Conservation (phyloP, 2,888 invertebrate genomes). For the Synanthedon vespiformis region DNA sequence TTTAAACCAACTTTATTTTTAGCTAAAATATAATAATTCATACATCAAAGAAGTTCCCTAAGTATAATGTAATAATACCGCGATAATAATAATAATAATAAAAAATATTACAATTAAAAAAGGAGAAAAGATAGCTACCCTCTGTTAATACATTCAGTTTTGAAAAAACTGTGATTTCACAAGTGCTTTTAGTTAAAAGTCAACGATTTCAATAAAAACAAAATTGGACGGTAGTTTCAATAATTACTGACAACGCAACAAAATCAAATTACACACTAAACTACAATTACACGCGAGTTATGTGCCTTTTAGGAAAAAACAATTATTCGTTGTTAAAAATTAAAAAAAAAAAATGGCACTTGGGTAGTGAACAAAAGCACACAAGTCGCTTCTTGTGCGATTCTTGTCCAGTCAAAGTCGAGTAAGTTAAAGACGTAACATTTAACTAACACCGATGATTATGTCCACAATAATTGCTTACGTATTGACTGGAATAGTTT, state of each 20-base stretch:
- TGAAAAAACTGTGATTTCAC: constrained; percentile 10
- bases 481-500: constrained; percentile 14
- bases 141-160: constrained; percentile 25
- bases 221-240: constrained; percentile 46
- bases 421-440: neutral
- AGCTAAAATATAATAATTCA: constrained; percentile 71
- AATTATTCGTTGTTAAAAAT: constrained; percentile 7
- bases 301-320: neutral
- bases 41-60: constrained; percentile 68
- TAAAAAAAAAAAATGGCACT: constrained; percentile 6
- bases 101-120: constrained; percentile 21
- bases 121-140: constrained; percentile 41
- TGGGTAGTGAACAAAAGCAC: neutral
- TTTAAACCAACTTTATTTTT: constrained; percentile 72
- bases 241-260: neutral
- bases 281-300: constrained; percentile 3
- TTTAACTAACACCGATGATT: constrained; percentile 39
- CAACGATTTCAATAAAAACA: constrained; percentile 25
- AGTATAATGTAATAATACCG: constrained; percentile 59
- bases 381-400: constrained; percentile 3
- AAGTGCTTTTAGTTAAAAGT: constrained; percentile 29
- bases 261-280: constrained; percentile 3
- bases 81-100: constrained; percentile 36
- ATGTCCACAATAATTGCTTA: constrained; percentile 54
- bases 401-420: neutral